A percentile compares a stretch with the other conserved stretches of the same genome.
phyloP scores from a whole-genome alignment of 2,113 vertebrate species.

The Esox niger region DNA sequence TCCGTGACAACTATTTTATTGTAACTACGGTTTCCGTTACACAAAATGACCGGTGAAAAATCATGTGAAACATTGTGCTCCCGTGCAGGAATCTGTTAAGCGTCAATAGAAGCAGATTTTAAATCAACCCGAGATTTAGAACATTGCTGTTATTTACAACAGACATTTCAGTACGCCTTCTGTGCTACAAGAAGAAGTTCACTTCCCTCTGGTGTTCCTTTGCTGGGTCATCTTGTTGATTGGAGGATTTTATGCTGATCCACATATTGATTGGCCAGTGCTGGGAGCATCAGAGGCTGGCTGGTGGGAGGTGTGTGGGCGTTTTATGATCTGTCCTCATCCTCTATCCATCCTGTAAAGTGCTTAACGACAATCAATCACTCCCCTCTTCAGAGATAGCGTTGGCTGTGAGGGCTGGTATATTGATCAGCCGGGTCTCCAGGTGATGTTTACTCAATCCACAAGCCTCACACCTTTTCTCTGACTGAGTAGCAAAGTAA shows the following conservation, averaged over 20 bases:
- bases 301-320: slow-evolving; percentile 59
- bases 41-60: too few species aligned
- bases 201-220: too few species aligned
- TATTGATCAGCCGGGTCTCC: slow-evolving; percentile 65
- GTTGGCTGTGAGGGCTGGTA: slow-evolving; percentile 57
- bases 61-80: too few species aligned
- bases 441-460: slow-evolving; percentile 67
- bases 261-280: slow-evolving; percentile 57
- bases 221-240: too few species aligned
- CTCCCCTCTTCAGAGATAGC: slow-evolving; percentile 63
- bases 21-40: too few species aligned
- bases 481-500: slow-evolving; percentile 40
- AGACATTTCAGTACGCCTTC: too few species aligned
- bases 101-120: too few species aligned
- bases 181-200: too few species aligned
- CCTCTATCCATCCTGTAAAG: slow-evolving; percentile 70
- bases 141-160: too few species aligned
- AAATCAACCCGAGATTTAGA: too few species aligned
- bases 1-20: too few species aligned
- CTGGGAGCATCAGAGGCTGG: slow-evolving; percentile 53
- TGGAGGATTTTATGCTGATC: background rate
- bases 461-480: slow-evolving; percentile 54
- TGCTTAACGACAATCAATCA: slow-evolving; percentile 71
- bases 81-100: too few species aligned
- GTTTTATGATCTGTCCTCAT: slow-evolving; percentile 70